A percentile compares a stretch with the other conserved stretches of the same genome.
These are phyloP conservation scores for Laticauda laticaudata DNA, from an alignment of 2,113 vertebrate species.

Conservation along the genomic window DNA sequence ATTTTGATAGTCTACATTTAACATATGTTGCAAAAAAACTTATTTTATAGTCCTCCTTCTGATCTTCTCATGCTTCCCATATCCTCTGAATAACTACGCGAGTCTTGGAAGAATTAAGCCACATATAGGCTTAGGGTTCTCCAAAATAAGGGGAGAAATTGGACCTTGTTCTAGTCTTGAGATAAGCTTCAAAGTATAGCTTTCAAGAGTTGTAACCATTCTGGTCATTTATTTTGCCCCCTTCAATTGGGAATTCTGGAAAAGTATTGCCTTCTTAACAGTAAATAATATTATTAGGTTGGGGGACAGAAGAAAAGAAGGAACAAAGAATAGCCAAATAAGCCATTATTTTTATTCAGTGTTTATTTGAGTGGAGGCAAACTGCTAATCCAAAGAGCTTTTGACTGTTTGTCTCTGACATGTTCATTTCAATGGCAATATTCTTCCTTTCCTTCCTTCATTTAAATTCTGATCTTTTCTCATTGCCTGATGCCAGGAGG, in stretches of 20 bases:
- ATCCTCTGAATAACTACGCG: conserved; percentile 25
- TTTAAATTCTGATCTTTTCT: conserved; percentile 58
- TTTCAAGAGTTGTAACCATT: conserved; percentile 57
- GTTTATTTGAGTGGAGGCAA: conserved; percentile 12
- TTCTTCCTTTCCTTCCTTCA: conserved; percentile 53
- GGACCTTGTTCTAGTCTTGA: conserved; percentile 19
- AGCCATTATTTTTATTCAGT: conserved; percentile 42
- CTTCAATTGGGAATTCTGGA: conserved; percentile 37
- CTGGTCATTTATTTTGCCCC: conserved; percentile 34
- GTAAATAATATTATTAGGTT: conserved; percentile 56
- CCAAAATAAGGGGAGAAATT: neutral
- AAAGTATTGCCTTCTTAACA: conserved; percentile 38
- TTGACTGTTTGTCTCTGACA: conserved; percentile 13
- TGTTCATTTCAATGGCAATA: conserved; percentile 22
- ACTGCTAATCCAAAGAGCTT: conserved; percentile 38
- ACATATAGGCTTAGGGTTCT: neutral
- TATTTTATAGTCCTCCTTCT: neutral
- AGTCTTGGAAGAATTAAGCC: conserved; percentile 28
- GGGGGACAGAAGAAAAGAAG: neutral
- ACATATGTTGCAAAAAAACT: neutral
- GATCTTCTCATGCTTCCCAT: conserved; percentile 12
- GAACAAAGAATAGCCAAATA: neutral
- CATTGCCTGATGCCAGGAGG: conserved; percentile 59
- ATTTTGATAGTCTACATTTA: neutral
- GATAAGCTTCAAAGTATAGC: conserved; percentile 53